phyloP scores from a whole-genome alignment of 2,888 invertebrate genomes.

The Orthonychiurus folsomi region DNA sequence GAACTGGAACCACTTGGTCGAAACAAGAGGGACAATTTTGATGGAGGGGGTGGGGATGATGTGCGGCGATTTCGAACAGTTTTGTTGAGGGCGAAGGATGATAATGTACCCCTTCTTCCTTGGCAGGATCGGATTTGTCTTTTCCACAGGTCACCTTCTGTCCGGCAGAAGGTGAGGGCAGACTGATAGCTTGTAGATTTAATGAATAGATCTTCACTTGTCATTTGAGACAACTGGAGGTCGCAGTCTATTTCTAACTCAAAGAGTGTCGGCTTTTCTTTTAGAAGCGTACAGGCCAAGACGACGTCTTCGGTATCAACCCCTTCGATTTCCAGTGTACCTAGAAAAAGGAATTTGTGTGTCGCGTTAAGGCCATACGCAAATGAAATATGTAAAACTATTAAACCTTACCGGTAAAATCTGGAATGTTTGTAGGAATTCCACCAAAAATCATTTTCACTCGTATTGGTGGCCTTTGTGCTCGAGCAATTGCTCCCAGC shows the following conservation, averaged over 20 bases:
- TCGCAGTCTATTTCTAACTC: constrained; percentile 51
- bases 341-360: constrained; percentile 41
- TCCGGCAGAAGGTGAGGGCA: constrained; percentile 57
- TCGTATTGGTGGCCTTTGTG: constrained; percentile 53
- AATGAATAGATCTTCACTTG: constrained; percentile 54
- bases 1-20: constrained; percentile 25
- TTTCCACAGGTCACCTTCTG: constrained; percentile 44
- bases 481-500: constrained; percentile 51
- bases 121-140: constrained; percentile 42
- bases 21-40: constrained; percentile 37
- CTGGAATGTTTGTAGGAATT: constrained; percentile 43
- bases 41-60: constrained; percentile 36
- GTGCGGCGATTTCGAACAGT: constrained; percentile 24
- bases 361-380: not conserved
- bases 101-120: constrained; percentile 43
- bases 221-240: constrained; percentile 53
- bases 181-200: constrained; percentile 57
- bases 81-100: constrained; percentile 19
- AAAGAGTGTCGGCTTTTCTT: constrained; percentile 46
- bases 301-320: constrained; percentile 57
- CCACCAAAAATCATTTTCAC: constrained; percentile 51
- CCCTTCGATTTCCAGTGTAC: constrained; percentile 53
- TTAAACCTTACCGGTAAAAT: constrained; percentile 53
- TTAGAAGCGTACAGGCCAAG: constrained; percentile 56
- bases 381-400: constrained; percentile 3